Base-by-base conservation (phyloP, 2,888 invertebrate species). In the Caenorhabditis uteleia region DNA sequence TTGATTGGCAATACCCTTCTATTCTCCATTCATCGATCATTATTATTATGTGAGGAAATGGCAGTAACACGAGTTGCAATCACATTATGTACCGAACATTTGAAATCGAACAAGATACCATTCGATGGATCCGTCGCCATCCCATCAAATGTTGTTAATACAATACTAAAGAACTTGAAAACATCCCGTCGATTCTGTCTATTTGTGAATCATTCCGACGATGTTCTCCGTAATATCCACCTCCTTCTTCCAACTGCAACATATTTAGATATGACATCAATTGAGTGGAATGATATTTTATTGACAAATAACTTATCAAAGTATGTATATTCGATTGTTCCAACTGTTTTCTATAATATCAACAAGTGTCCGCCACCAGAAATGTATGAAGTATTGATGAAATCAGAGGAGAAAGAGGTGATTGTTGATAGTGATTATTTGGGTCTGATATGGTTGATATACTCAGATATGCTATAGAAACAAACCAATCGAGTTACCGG, bases 361-460 rank as follows among this genome's bases (percentile, higher is more conserved):
- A 20, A 36, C 3, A 26, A 40, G 20, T 49, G 46, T 33, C 68
- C 65, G 6, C 65, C 65, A 2, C 60, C 61, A 5, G 68, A 69
- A 49, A 64, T 65, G 59, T 65, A 57, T 27, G 68, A 69, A 31
- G 39, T 62, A 42, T 23, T 64, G 31, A 64, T 64, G 64, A 64
- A 57, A 46, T 39, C 34, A n/a, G 64, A 64, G 23, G 62, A 62
- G 26, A 62, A 53, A 26, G 62, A 62, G 29, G 48, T 61, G 3
- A n/a, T 31, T 20, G 10, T 42, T 42, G 8, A n/a, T 18, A 7
- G 16, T 39, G 16, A 39, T 39, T 14, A 10, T 39, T 39, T 39
- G n/a, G 16, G n/a, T 39, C 20, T 39, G n/a, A n/a, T n/a, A n/a
- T n/a, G n/a, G n/a, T n/a, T n/a, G n/a, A n/a, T n/a, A n/a, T n/a